Conservation (phyloP, 2,888 invertebrate genomes). For the Latheticus oryzae region DNA sequence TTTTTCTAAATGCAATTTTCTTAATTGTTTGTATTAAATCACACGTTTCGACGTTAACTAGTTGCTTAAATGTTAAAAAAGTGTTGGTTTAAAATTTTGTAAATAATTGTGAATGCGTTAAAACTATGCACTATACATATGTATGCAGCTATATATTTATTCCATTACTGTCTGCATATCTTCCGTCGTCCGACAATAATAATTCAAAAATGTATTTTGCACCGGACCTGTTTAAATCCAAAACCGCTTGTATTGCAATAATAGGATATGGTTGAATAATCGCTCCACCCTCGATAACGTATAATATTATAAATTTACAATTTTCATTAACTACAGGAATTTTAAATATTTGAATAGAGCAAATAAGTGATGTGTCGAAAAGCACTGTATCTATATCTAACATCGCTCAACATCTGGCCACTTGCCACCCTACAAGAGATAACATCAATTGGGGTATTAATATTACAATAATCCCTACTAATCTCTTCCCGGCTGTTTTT, state of each 20-base stretch:
- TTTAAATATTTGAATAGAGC: no score
- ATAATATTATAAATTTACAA: constrained; percentile 14
- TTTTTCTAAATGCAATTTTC: no score
- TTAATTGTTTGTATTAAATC: no score
- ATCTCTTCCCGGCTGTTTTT: constrained; percentile 29
- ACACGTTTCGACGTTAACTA: no score
- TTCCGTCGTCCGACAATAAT: constrained; percentile 27
- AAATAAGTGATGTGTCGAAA: constrained; percentile 32
- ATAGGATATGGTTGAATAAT: constrained; percentile 49
- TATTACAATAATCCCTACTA: constrained; percentile 32
- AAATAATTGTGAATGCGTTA: no score
- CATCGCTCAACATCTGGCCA: constrained; percentile 49
- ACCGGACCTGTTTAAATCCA: constrained; percentile 32
- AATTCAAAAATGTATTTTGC: constrained; percentile 38
- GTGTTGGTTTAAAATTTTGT: no score
- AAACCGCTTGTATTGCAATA: constrained; percentile 43
- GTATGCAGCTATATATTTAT: constrained; percentile 15
- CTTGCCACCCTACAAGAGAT: constrained; percentile 41
- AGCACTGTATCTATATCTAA: constrained; percentile 24
- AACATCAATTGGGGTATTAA: constrained; percentile 40
- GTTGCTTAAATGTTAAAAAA: no score
- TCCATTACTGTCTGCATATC: constrained; percentile 13
- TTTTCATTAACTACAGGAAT: neutral
- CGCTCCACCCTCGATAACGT: constrained; percentile 43
- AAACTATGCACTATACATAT: constrained; percentile 16